These are phyloP conservation scores for Parazoanthus atlanticus DNA, from an alignment of 92 coral and sea anemone species.

Conservation along the genomic window DNA sequence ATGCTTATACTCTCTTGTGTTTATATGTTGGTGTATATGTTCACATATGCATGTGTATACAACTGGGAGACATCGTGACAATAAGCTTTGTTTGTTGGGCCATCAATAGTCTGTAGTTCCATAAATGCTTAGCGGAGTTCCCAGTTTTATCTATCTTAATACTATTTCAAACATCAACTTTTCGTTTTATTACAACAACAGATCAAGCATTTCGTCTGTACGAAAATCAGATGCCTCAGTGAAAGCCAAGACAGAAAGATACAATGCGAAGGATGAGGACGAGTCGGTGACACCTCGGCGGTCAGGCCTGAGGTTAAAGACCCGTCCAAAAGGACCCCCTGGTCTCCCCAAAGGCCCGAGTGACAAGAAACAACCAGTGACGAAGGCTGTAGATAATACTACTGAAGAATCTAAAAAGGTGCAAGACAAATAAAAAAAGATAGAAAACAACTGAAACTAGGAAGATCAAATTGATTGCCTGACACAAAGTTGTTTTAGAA, in stretches of 20 bases:
- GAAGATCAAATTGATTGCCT: not conserved
- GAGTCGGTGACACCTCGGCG: slow-evolving; percentile 38
- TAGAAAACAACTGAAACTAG: too few species aligned
- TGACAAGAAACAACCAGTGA: not conserved
- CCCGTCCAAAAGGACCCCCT: slow-evolving; percentile 8
- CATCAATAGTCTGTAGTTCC: not conserved
- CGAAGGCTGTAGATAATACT: not conserved
- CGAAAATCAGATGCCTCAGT: slow-evolving; percentile 89
- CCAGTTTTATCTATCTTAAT: not conserved
- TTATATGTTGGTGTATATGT: too few species aligned
- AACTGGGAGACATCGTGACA: too few species aligned
- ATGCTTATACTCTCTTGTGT: too few species aligned
- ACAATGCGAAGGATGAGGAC: slow-evolving; percentile 54
- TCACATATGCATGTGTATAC: too few species aligned
- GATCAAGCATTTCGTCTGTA: slow-evolving; percentile 91
- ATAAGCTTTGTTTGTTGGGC: too few species aligned
- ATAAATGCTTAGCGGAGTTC: not conserved
- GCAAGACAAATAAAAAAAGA: not conserved
- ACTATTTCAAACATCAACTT: slow-evolving; percentile 13
- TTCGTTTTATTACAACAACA: slow-evolving; percentile 50
- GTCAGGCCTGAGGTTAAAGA: slow-evolving; percentile 28
- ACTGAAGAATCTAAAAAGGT: slow-evolving; percentile 21
- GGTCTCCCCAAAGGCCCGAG: not conserved
- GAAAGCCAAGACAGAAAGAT: slow-evolving; percentile 71
- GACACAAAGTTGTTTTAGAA: too few species aligned